Evolutionary conservation across 2,113 vertebrate genomes (phyloP).

Genomic region (Xiphophorus hellerii): DNA sequence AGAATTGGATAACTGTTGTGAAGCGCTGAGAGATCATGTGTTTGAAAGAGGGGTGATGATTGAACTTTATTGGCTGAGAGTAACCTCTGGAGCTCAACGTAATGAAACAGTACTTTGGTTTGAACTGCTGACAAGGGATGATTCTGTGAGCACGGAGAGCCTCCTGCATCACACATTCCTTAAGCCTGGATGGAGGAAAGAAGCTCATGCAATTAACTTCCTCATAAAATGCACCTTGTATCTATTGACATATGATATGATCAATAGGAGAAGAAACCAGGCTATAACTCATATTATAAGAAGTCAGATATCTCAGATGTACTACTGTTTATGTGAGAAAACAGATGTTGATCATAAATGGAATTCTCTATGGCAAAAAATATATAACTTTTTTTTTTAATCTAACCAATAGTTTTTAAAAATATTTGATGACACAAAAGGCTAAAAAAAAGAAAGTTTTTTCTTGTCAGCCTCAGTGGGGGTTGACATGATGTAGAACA

Average conservation of each 20-base stretch:
- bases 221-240: conserved; percentile 34
- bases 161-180: conserved; percentile 6
- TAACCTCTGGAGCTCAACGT: conserved; percentile 38
- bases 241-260: conserved; percentile 28
- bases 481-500: no score
- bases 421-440: no score
- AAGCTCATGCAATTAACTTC: conserved; percentile 55
- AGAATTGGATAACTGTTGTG: not conserved
- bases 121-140: conserved; percentile 58
- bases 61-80: conserved; percentile 29
- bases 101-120: conserved; percentile 52
- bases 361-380: no score
- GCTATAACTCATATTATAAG: conserved; percentile 14
- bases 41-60: conserved; percentile 42
- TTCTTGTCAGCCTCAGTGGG: conserved; percentile 11
- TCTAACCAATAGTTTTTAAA: no score
- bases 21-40: not conserved
- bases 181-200: conserved; percentile 31
- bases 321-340: conserved; percentile 2
- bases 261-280: no score
- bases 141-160: conserved; percentile 27
- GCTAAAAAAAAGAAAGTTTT: not conserved
- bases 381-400: no score
- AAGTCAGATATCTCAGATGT: conserved; percentile 6
- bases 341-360: no score